Evolutionary conservation across 2,113 vertebrate genomes (phyloP).

Genomic region (Okapia johnstoni): DNA sequence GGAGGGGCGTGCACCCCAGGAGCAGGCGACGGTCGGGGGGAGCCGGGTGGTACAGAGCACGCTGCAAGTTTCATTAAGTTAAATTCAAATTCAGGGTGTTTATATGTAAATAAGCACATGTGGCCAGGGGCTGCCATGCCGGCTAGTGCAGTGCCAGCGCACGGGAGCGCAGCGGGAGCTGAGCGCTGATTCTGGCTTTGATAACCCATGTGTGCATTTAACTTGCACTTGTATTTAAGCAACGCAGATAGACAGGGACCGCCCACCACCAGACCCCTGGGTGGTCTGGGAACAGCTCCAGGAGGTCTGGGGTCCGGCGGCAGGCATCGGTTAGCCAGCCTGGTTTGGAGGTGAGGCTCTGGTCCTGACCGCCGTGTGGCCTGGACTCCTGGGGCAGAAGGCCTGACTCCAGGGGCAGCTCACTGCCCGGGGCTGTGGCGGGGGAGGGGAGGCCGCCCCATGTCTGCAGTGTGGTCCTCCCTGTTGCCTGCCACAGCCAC

Average conservation of each 20-base stretch:
- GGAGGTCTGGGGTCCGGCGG: accelerated
- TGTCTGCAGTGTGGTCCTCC: accelerated
- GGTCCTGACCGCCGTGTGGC: not conserved
- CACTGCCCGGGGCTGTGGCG: accelerated
- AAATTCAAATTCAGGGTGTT: not conserved
- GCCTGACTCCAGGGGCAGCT: not conserved
- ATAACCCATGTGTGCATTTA: accelerated
- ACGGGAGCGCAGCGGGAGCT: accelerated
- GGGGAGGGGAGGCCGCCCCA: not conserved
- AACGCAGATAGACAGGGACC: accelerated
- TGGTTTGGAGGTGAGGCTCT: not conserved
- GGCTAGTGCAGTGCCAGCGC: not conserved
- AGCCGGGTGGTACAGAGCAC: not conserved
- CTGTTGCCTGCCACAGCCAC: not conserved
- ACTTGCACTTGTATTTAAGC: accelerated
- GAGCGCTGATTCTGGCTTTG: not conserved
- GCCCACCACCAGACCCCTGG: accelerated
- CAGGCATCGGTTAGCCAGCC: accelerated
- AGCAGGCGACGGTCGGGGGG: accelerated
- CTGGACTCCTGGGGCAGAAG: not conserved
- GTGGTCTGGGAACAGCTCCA: accelerated
- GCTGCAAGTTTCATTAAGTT: not conserved
- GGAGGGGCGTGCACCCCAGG: not conserved
- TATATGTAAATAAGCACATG: accelerated
- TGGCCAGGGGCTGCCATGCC: accelerated